A percentile compares a stretch with the other conserved stretches of the same genome.
These are phyloP conservation scores for Sarcophaga peregrina DNA, from an alignment of 1,140 invertebrate species.

Conservation along the genomic window DNA sequence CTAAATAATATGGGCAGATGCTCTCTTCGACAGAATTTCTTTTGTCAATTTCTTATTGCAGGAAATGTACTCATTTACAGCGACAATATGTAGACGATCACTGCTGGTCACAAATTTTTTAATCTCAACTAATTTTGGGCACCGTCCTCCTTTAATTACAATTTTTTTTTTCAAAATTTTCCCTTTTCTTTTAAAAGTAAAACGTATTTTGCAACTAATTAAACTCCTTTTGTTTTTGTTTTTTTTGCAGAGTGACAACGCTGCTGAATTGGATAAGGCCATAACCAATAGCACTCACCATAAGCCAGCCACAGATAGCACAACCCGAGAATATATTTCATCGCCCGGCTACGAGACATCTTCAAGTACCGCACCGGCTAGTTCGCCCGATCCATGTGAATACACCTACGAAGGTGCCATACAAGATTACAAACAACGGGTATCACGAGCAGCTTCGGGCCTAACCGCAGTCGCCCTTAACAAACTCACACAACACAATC, in stretches of 20 bases:
- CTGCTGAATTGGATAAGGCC: constrained; percentile 58
- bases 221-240: background rate
- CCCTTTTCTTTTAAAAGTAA: background rate
- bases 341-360: constrained; percentile 64
- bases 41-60: no score
- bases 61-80: no score
- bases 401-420: constrained; percentile 90
- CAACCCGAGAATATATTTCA: constrained; percentile 59
- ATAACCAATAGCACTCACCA: constrained; percentile 45
- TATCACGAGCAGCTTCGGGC: constrained; percentile 68
- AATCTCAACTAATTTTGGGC: no score
- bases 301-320: constrained; percentile 43
- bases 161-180: background rate
- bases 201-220: no score
- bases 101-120: no score
- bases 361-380: constrained; percentile 61
- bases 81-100: no score
- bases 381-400: constrained; percentile 69
- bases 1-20: no score
- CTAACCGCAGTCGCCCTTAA: constrained; percentile 3
- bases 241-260: constrained; percentile 58
- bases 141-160: background rate
- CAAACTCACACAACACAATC: constrained; percentile 24
- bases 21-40: no score
- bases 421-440: constrained; percentile 82